Conservation (phyloP, 2,888 invertebrate species). For the Rotaria macrura region DNA sequence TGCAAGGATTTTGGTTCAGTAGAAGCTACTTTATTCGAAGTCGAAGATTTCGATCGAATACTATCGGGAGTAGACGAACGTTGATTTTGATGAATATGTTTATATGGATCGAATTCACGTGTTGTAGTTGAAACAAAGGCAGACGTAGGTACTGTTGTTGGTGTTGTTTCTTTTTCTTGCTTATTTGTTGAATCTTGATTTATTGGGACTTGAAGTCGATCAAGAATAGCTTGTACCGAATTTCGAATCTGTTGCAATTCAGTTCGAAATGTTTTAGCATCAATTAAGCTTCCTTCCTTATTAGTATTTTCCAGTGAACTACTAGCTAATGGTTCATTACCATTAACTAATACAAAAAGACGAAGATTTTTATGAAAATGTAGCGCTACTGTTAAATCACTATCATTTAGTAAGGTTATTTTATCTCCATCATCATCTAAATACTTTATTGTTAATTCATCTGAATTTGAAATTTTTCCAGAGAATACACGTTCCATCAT, state of each 20-base stretch:
- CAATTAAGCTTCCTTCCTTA: background rate
- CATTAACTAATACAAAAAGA: too few relatives aligned
- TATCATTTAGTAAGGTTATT: too few relatives aligned
- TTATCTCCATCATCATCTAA: too few relatives aligned
- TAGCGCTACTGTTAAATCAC: too few relatives aligned
- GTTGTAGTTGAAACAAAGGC: background rate
- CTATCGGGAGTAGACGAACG: background rate
- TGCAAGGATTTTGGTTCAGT: background rate
- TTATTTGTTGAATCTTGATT: background rate
- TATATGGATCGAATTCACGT: background rate
- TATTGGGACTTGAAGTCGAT: background rate
- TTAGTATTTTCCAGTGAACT: background rate
- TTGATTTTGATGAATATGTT: background rate
- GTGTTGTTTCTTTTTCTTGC: background rate
- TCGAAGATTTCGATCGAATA: background rate
- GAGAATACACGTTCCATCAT: background rate
- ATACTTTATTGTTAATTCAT: too few relatives aligned
- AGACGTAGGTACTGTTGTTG: background rate
- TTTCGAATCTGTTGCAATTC: conserved; percentile 9
- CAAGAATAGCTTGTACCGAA: conserved; percentile 3
- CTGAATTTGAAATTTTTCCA: background rate
- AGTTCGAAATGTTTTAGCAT: background rate
- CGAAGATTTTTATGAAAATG: too few relatives aligned
- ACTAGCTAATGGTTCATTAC: background rate
- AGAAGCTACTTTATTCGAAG: background rate